These are phyloP conservation scores for Acanthoscelides obtectus DNA, from an alignment of 2,888 invertebrate genomes.

Conservation along the genomic window DNA sequence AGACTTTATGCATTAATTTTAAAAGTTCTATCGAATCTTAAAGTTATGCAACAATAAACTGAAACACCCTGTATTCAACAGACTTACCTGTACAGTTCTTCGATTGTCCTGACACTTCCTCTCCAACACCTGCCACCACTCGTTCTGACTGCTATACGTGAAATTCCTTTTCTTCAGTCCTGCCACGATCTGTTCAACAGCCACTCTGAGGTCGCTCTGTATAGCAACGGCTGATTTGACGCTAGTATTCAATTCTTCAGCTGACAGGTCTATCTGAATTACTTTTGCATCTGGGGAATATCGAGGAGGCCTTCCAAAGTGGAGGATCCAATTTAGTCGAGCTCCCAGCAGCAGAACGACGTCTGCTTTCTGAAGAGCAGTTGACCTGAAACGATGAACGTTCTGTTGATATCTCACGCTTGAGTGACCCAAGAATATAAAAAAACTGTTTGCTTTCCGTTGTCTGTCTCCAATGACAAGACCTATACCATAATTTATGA, in stretches of 20 bases:
- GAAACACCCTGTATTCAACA: too few species aligned
- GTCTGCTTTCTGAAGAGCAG: conserved; percentile 83
- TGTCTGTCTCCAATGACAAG: too few species aligned
- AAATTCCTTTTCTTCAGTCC: conserved; percentile 55
- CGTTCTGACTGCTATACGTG: conserved; percentile 51
- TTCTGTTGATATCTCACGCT: too few species aligned
- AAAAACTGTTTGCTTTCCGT: too few species aligned
- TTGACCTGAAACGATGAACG: conserved; percentile 51
- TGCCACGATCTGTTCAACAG: conserved; percentile 59
- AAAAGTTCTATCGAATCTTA: too few species aligned
- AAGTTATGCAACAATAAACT: too few species aligned
- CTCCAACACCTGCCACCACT: conserved; percentile 75
- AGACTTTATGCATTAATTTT: too few species aligned
- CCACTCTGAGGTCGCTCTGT: conserved; percentile 77
- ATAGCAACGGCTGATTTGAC: conserved; percentile 73
- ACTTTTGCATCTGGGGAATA: conserved; percentile 79
- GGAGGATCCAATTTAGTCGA: conserved; percentile 95
- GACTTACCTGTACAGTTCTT: conserved; percentile 60
- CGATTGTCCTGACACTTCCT: conserved; percentile 71
- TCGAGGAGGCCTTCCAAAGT: conserved; percentile 88
- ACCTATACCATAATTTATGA: too few species aligned
- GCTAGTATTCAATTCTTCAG: conserved; percentile 93
- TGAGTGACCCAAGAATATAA: too few species aligned
- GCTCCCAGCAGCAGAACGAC: conserved; percentile 72
- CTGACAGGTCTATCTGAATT: conserved; percentile 83